phyloP scores from a whole-genome alignment of 2,797 vertebrate species.

The Fistularia tabacaria region DNA sequence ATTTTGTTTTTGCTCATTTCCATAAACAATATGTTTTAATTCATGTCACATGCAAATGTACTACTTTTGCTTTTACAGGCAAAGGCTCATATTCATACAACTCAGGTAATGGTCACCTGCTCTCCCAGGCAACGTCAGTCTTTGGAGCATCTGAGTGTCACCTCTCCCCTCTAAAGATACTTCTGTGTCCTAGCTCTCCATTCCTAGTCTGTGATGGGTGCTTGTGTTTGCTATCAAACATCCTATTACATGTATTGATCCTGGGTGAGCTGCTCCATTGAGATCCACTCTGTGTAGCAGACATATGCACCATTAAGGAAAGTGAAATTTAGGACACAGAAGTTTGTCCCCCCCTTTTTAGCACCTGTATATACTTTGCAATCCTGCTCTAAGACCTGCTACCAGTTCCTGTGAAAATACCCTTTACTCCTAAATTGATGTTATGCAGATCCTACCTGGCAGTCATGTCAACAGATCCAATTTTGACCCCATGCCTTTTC shows the following conservation, averaged over 20 bases:
- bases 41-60: constrained; percentile 69
- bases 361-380: constrained; percentile 3
- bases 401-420: constrained; percentile 20
- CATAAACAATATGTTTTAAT: constrained; percentile 9
- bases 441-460: constrained; percentile 16
- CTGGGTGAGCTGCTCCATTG: constrained; percentile 7
- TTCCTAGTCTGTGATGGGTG: constrained; percentile 13
- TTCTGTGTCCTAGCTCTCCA: constrained; percentile 36
- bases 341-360: constrained; percentile 35
- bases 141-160: constrained; percentile 53
- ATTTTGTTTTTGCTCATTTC: no score
- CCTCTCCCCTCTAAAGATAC: constrained; percentile 38
- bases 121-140: constrained; percentile 58
- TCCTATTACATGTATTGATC: constrained; percentile 19
- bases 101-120: constrained; percentile 85
- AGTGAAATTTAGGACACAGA: constrained; percentile 39
- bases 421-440: constrained; percentile 10
- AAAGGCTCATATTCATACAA: constrained; percentile 89
- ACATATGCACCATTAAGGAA: constrained; percentile 26
- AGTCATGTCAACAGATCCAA: constrained; percentile 12
- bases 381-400: constrained; percentile 26
- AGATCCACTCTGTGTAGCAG: constrained; percentile 30
- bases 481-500: constrained; percentile 33
- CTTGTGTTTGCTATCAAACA: constrained; percentile 34
- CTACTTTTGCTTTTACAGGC: constrained; percentile 87